Evolutionary conservation across 92 coral and sea anemone species (phyloP).

Genomic region (Parazoanthus swiftii): DNA sequence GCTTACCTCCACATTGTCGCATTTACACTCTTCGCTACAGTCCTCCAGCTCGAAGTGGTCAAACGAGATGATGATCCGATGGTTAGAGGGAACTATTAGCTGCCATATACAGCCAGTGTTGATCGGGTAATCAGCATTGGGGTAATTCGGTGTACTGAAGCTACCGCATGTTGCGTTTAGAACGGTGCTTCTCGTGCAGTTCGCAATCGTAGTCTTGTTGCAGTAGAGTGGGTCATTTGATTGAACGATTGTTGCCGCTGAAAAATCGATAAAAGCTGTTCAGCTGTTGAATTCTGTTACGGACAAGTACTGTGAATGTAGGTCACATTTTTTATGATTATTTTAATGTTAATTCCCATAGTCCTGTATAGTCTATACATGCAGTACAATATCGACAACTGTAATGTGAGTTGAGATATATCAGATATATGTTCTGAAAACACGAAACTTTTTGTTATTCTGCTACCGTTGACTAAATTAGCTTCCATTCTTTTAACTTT

Average conservation of each 20-base stretch:
- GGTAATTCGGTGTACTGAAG: slow-evolving; percentile 29
- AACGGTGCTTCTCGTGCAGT: slow-evolving; percentile 17
- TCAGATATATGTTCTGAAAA: too few relatives aligned
- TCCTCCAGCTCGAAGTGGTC: slow-evolving; percentile 29
- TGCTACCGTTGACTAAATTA: background rate
- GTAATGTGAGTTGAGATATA: background rate
- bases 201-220: slow-evolving; percentile 6
- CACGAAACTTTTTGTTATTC: background rate
- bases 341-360: too few relatives aligned
- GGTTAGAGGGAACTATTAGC: slow-evolving; percentile 13
- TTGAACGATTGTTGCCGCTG: slow-evolving; percentile 1
- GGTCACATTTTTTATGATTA: too few relatives aligned
- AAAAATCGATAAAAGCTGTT: background rate
- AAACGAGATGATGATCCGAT: slow-evolving; percentile 26
- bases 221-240: slow-evolving; percentile 18
- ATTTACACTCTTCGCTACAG: slow-evolving; percentile 28
- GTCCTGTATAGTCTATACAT: too few relatives aligned
- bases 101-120: slow-evolving; percentile 41
- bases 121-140: slow-evolving; percentile 10
- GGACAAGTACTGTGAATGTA: too few relatives aligned
- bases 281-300: background rate
- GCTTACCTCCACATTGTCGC: slow-evolving; percentile 34
- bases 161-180: slow-evolving; percentile 32
- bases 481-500: background rate
- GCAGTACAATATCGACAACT: too few relatives aligned